Evolutionary conservation across 2,888 invertebrate species (phyloP).

Genomic region (Polydrusus pterygomalis): DNA sequence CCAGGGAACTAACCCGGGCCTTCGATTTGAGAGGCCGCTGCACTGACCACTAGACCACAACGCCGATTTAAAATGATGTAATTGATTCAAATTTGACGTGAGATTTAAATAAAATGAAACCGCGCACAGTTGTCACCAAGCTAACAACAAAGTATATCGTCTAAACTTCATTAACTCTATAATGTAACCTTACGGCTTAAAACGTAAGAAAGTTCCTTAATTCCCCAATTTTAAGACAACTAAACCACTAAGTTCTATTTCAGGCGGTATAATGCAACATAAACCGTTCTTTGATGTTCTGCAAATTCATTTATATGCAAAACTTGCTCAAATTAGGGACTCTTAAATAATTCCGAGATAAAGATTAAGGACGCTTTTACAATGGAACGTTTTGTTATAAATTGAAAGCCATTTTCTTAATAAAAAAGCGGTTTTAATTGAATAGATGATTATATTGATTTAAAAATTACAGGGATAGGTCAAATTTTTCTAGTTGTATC

Average conservation of each 20-base stretch:
- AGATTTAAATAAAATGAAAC: too few relatives aligned
- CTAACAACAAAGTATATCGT: not conserved
- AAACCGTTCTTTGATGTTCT: conserved; percentile 37
- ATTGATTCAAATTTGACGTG: too few relatives aligned
- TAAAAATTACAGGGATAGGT: too few relatives aligned
- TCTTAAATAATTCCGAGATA: conserved; percentile 29
- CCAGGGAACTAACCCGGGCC: too few relatives aligned
- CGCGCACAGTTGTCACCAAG: too few relatives aligned
- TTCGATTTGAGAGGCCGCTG: too few relatives aligned
- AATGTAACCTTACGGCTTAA: not conserved
- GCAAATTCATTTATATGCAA: conserved; percentile 43
- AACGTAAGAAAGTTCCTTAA: not conserved
- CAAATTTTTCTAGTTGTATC: too few relatives aligned
- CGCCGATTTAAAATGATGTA: too few relatives aligned
- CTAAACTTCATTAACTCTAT: not conserved
- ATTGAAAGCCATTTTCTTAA: not conserved
- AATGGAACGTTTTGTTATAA: not conserved
- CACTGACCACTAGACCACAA: too few relatives aligned
- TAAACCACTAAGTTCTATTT: conserved; percentile 2
- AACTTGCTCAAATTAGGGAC: conserved; percentile 30
- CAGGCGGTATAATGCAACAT: conserved; percentile 6
- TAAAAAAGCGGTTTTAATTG: too few relatives aligned
- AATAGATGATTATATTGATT: too few relatives aligned
- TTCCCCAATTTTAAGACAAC: not conserved
- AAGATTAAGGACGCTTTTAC: not conserved